Percentiles rank a stretch among this genome's conserved stretches.
These are phyloP conservation scores for Aphelocoma coerulescens DNA, from an alignment of 2,113 vertebrate genomes.

Conservation along the genomic window DNA sequence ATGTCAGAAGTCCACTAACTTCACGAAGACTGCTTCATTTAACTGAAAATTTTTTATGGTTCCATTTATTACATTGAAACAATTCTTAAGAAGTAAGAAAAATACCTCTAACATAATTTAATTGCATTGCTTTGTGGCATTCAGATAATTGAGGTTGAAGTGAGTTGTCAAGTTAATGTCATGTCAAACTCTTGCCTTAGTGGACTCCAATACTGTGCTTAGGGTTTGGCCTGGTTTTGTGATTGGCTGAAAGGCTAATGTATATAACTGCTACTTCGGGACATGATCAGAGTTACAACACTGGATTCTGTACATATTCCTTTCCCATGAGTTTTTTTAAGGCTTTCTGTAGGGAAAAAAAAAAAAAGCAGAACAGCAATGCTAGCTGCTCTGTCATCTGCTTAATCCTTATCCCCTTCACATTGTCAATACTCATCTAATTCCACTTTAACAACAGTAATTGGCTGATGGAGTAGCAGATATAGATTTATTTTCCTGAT, in stretches of 20 bases:
- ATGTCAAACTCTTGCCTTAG: not conserved
- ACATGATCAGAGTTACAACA: not conserved
- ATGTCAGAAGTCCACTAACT: not conserved
- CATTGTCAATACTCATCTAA: slow-evolving; percentile 99
- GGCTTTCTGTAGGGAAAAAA: not conserved
- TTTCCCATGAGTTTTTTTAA: slow-evolving; percentile 29
- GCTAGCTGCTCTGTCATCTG: slow-evolving; percentile 75
- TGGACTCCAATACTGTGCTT: not conserved
- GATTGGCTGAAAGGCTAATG: not conserved
- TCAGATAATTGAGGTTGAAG: slow-evolving; percentile 25
- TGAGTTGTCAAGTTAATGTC: slow-evolving; percentile 29
- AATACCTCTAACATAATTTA: not conserved
- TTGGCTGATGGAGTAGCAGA: slow-evolving; percentile 99
- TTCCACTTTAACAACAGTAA: slow-evolving; percentile 99
- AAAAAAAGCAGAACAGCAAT: not conserved
- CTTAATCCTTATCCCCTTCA: slow-evolving; percentile 89
- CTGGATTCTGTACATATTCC: not conserved
- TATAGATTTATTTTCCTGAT: slow-evolving; percentile 99
- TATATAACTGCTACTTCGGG: slow-evolving; percentile 25
- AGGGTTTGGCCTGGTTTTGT: not conserved
- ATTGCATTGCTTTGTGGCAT: not conserved
- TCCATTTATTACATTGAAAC: not conserved
- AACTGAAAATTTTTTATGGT: not conserved
- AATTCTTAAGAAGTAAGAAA: not conserved
- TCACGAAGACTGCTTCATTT: not conserved